A percentile compares a stretch with the other conserved stretches of the same genome.
phyloP scores from a whole-genome alignment of 1,140 invertebrate genomes.

The Metaphire vulgaris region DNA sequence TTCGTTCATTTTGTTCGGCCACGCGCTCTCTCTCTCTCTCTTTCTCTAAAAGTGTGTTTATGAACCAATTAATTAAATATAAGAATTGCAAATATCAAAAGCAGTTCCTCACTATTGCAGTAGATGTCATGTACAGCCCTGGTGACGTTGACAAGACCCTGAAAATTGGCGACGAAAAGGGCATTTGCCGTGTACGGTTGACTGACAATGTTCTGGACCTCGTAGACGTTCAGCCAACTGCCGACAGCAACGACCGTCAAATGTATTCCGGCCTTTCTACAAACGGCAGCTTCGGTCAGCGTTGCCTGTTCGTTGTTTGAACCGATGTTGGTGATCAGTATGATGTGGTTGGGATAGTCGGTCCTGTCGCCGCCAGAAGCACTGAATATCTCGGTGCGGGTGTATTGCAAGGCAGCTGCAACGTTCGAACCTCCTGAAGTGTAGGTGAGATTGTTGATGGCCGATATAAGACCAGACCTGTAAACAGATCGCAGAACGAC shows the following conservation, averaged over 20 bases:
- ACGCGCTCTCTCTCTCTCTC: too few species aligned
- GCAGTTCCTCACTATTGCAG: slow-evolving; percentile 25
- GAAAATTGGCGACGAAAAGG: slow-evolving; percentile 9
- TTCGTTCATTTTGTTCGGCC: too few species aligned
- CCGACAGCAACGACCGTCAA: slow-evolving; percentile 32
- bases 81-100: too few species aligned
- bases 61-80: too few species aligned
- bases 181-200: slow-evolving; percentile 29
- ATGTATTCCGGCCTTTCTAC: slow-evolving; percentile 34
- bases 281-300: slow-evolving; percentile 24
- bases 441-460: background rate
- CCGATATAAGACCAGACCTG: background rate
- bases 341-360: background rate
- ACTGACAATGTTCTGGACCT: slow-evolving; percentile 35
- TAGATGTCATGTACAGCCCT: background rate
- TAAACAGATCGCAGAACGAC: too few species aligned
- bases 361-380: background rate
- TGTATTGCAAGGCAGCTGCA: background rate
- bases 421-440: background rate
- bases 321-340: background rate
- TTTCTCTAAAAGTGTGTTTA: too few species aligned
- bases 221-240: slow-evolving; percentile 30
- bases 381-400: background rate
- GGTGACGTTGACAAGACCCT: background rate
- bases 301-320: background rate